Base-by-base conservation (phyloP, 2,797 vertebrate species). In the Molothrus aeneus region DNA sequence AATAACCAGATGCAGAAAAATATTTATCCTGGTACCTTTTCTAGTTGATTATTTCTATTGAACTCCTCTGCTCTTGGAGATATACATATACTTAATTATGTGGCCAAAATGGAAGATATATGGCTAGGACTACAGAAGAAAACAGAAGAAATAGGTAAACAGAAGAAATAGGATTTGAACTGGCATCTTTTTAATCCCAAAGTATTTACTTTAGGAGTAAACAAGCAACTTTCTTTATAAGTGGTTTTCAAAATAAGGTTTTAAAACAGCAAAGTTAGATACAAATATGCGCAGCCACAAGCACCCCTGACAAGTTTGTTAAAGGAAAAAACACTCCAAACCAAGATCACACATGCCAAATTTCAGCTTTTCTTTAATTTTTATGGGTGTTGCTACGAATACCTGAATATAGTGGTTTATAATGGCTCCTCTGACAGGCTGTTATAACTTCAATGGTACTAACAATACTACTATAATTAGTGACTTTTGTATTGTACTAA, bases 401-500 rank as follows among this genome's bases (percentile, higher is more conserved):
- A 88, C 90, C 85, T 93, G 93, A 96, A 96, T 96, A 80, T 77
- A 95, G 63, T 65, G 79, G 59, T 86, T 96, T 95, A 95, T 90
- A 95, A 96, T 93, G 85, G 69, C 48, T 96, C 48, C 34, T 93
- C 78, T 96, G 91, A 94, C 96, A 97, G 84, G 93, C 96, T 93
- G 80, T 96, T 96, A 96, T 88, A 94, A 95, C 91, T 89, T 93
- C 73, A 81, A 92, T 92, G 85, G 90, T 53, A 72, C 79, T 96
- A 97, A 93, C 68, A 95, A 92, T 95, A 95, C 32, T 96, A 90
- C 92, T 96, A 89, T 97, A 97, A 98, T 98, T 98, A 97, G 95
- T 94, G 95, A 95, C 95, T 97, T 97, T 96, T 96, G 90, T 96
- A 96, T 96, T 91, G 84, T 97, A 96, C 95, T 97, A 97, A 97